Base-by-base conservation (phyloP, 30 jellyfish, hydroid and myxozoan genomes). In the Sanderia malayensis region DNA sequence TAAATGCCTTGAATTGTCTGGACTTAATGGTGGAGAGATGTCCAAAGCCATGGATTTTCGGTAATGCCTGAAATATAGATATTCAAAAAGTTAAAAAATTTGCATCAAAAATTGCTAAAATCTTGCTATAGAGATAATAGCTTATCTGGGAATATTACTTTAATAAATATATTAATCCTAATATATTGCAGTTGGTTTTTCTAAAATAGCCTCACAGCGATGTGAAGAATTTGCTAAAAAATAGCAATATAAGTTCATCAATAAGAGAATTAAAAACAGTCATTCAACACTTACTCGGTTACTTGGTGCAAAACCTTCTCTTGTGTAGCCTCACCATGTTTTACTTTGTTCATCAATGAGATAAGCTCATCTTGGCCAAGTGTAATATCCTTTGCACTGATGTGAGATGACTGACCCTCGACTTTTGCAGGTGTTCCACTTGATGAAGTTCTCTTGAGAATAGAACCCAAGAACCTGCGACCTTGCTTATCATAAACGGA, bases 311-410 rank as follows among this genome's bases (percentile, higher is more conserved):
- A 31, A 44, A 67, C 97, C 1, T 62, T 83, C 0, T 82, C 97
- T 75, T 83, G 92, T 11, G 94, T 60, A 30, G 76, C 52, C 73
- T 90, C 87, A 0, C 90, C 82, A 4, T 46, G 91, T 34, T 90
- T 90, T 31, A 90, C 97, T 71, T 83, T 72, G 23, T 79, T 80
- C 87, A 82, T 34, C 67, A 90, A 17, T 4, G 53, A 69, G 21
- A 62, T 53, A 61, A 90, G 49, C 47, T 90, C 92, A 19, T 69
- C 59, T 37, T 76, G 94, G 4, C 81, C 29, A 76, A 90, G 3
- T 21, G 84, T 79, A 18, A 90, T 67, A 37, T 90, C 97, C 22
- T 82, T 59, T 15, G 97, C 97, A 62, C 67, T 73, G 61, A 81
- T 74, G 3, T 86, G 44, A 23, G 47, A 71, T 4, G 64, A 53